phyloP scores from a whole-genome alignment of 2,888 invertebrate genomes.

The Orthosia cruda region DNA sequence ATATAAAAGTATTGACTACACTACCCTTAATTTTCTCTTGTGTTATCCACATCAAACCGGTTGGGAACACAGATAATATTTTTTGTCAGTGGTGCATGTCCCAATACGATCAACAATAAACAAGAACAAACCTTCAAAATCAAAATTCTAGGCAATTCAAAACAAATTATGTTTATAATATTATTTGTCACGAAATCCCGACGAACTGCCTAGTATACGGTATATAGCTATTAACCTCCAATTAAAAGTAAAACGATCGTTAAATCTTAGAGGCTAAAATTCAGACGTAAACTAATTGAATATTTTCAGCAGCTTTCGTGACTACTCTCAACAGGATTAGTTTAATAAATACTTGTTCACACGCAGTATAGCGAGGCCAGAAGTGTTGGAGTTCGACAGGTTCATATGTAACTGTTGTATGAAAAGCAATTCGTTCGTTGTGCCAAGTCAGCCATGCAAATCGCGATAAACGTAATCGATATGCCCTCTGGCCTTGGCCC shows the following conservation, averaged over 20 bases:
- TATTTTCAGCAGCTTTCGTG: slow-evolving; percentile 57
- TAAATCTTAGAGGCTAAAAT: slow-evolving; percentile 13
- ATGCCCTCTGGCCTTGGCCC: slow-evolving; percentile 86
- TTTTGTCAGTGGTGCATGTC: slow-evolving; percentile 1
- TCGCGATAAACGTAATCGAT: slow-evolving; percentile 85
- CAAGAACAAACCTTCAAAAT: neutral
- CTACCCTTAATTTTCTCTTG: neutral
- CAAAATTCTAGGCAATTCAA: neutral
- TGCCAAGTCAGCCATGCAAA: slow-evolving; percentile 79
- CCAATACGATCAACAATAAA: neutral
- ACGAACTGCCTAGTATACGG: slow-evolving; percentile 33
- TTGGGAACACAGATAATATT: neutral
- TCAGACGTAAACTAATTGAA: slow-evolving; percentile 30
- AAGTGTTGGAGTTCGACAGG: slow-evolving; percentile 7
- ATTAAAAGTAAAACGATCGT: slow-evolving; percentile 32
- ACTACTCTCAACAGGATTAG: slow-evolving; percentile 34
- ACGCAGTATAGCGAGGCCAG: slow-evolving; percentile 55
- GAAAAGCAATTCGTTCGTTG: slow-evolving; percentile 61
- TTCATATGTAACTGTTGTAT: slow-evolving; percentile 51
- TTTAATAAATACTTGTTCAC: slow-evolving; percentile 37
- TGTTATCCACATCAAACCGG: neutral
- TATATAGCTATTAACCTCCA: slow-evolving; percentile 25
- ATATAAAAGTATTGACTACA: neutral
- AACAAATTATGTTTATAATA: neutral
- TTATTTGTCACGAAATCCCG: slow-evolving; percentile 33